Evolutionary conservation across 2,113 vertebrate species (phyloP), one percentile per base, ranked within the genome.

Genomic region (Saguinus midas): DNA sequence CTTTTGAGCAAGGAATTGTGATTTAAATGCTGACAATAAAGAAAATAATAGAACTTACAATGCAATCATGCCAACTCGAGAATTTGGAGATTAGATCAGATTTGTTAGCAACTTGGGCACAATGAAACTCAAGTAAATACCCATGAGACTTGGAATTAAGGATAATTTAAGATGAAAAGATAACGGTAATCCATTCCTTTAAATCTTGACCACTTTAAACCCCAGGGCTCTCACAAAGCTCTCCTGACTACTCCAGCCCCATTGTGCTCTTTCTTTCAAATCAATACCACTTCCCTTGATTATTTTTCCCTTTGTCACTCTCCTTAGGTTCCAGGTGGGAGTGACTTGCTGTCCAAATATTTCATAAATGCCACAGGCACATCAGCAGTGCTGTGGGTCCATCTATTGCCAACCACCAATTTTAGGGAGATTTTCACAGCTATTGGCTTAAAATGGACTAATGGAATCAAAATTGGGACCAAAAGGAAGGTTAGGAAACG

Each of bases 131-230:
- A 95, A 92, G 50, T 50, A 91, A 88, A 83, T 73, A 64, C 3
- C 4, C 27, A 70, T 21, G 55, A 89, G 55, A 78, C 92, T 92
- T 90, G 18, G 86, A 82, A 86, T 52, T 21, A 94, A 90, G 50
- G 40, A 40, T 95, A 73, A 92, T 82, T 80, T 94, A 79, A 87
- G 40, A 91, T 45, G 57, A 95, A 89, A 95, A 92, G 52, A 37
- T 66, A 95, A 95, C 29, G 52, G 17, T 5, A 84, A 23, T 73
- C 45, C 25, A 73, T 96, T 94, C 92, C 75, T 93, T 96, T 73
- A 66, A 82, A 66, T 58, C 20, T 17, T 91, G 55, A 18, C 27
- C n/a, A 66, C 50, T 93, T 93, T 83, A 86, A 94, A 83, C 8
- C 25, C 64, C 11, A 48, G 1, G 57, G 29, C 58, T 91, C 83